Conservation (phyloP, 2,797 vertebrate genomes). For the Odontamblyopus rebecca region DNA sequence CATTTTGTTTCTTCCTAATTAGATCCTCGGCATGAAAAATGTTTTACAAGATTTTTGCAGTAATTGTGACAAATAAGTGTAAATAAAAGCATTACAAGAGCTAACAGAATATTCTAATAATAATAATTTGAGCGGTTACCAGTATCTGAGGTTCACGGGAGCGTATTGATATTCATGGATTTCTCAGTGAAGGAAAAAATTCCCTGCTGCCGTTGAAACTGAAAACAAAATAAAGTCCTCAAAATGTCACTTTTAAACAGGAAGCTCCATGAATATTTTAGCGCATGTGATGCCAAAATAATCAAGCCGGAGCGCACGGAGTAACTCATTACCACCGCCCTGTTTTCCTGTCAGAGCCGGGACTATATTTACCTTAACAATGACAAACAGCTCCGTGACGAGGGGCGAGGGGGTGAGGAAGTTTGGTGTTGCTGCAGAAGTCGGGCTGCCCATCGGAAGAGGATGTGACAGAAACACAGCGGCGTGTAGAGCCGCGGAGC, state of each 20-base stretch:
- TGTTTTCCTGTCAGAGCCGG: constrained; percentile 18
- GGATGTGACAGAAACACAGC: constrained; percentile 62
- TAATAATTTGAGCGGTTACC: too few relatives aligned
- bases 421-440: constrained; percentile 46
- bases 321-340: constrained; percentile 8
- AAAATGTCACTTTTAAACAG: too few relatives aligned
- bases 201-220: too few relatives aligned
- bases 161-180: too few relatives aligned
- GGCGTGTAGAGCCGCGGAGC: constrained; percentile 49
- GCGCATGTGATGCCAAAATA: not conserved
- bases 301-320: constrained; percentile 16
- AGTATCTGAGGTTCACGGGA: too few relatives aligned
- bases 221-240: too few relatives aligned
- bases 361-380: constrained; percentile 33
- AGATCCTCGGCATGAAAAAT: not conserved
- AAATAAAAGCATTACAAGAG: too few relatives aligned
- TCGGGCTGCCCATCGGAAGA: constrained; percentile 54
- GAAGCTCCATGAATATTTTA: not conserved
- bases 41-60: too few relatives aligned
- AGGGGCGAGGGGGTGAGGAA: constrained; percentile 43
- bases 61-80: too few relatives aligned
- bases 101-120: too few relatives aligned
- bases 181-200: too few relatives aligned
- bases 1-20: not conserved
- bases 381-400: constrained; percentile 28